phyloP scores from a whole-genome alignment of 2,888 invertebrate species.

The Diaperis boleti region DNA sequence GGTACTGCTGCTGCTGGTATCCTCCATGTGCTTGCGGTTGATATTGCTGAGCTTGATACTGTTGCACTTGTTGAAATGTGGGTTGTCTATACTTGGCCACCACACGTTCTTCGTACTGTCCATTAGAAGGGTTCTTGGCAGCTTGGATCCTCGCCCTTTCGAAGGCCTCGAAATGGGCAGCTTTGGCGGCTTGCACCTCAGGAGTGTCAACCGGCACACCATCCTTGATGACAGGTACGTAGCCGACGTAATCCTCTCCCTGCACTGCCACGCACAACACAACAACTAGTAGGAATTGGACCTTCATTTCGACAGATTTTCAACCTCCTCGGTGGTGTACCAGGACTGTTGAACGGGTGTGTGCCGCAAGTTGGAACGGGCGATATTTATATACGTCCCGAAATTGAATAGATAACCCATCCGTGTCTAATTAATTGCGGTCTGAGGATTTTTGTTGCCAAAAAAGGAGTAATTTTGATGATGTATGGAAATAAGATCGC shows the following conservation, averaged over 20 bases:
- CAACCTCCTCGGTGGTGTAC: constrained; percentile 19
- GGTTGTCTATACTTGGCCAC: neutral
- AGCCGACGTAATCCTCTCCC: constrained; percentile 8
- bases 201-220: constrained; percentile 48
- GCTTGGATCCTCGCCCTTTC: constrained; percentile 37
- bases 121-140: constrained; percentile 22
- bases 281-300: constrained; percentile 26
- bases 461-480: constrained; percentile 21
- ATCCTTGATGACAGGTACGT: constrained; percentile 45
- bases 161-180: constrained; percentile 43
- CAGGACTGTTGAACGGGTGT: constrained; percentile 35
- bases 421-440: constrained; percentile 31
- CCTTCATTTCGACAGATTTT: constrained; percentile 35
- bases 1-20: constrained; percentile 5
- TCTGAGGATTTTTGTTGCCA: constrained; percentile 24
- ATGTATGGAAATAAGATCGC: constrained; percentile 11
- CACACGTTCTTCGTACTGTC: constrained; percentile 18
- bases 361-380: constrained; percentile 20
- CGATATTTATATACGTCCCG: constrained; percentile 14
- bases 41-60: neutral
- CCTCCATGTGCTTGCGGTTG: constrained; percentile 7
- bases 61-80: constrained; percentile 17
- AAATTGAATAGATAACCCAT: constrained; percentile 24
- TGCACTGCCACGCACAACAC: constrained; percentile 18
- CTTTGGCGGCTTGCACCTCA: constrained; percentile 47